Percentiles rank a stretch among this genome's conserved stretches.
These are phyloP conservation scores for Allolobophora icterica DNA, from an alignment of 2,888 invertebrate species.

Conservation along the genomic window DNA sequence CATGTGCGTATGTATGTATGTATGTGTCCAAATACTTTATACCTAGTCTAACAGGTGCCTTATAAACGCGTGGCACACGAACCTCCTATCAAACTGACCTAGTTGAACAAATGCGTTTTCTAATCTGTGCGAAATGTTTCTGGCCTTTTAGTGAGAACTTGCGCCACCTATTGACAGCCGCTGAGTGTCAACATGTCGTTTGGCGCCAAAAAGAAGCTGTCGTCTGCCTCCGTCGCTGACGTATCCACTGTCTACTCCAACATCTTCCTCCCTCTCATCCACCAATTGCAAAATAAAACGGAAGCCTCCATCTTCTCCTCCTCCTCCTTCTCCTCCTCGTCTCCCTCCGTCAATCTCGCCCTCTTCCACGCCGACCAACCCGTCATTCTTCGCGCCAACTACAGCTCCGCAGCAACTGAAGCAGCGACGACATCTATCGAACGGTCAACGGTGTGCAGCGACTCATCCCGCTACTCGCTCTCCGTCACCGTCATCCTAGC, in stretches of 20 bases:
- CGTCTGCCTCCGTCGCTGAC: not conserved
- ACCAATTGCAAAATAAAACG: not conserved
- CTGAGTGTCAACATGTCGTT: not conserved
- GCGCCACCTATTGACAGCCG: not conserved
- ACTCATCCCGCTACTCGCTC: not conserved
- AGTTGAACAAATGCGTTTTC: not conserved
- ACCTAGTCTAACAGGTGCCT: not conserved
- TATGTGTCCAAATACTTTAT: too few species aligned
- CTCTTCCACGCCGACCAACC: not conserved
- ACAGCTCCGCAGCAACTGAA: not conserved
- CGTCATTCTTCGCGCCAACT: slow-evolving; percentile 2
- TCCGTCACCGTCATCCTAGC: slow-evolving; percentile 13
- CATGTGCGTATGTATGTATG: too few species aligned
- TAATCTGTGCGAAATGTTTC: not conserved
- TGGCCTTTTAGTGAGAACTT: not conserved
- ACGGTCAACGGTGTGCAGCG: not conserved
- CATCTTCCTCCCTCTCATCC: not conserved
- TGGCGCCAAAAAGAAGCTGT: not conserved
- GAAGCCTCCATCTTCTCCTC: not conserved
- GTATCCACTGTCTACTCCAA: not conserved
- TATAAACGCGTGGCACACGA: not conserved
- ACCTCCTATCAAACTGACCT: not conserved
- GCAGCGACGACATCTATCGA: not conserved
- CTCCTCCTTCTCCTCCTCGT: not conserved
- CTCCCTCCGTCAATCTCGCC: not conserved